A percentile compares a stretch with the other conserved stretches of the same genome.
Conservation (phyloP, 2,113 vertebrate species). For the Neotragus moschatus region DNA sequence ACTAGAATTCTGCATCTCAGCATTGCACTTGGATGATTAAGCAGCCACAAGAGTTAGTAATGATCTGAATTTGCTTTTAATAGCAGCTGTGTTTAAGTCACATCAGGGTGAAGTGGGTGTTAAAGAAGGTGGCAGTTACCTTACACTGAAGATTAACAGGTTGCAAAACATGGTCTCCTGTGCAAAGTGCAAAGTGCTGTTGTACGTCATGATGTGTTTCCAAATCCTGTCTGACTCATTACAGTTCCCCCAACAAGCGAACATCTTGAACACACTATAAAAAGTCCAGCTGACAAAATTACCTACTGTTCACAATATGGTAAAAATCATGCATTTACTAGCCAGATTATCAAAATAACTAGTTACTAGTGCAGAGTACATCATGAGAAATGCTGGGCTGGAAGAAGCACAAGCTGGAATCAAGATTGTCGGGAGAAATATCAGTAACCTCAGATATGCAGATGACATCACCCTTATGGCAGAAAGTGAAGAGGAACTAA, state of each 20-base stretch:
- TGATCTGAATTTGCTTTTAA: slow-evolving; percentile 77
- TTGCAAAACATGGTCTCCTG: not conserved
- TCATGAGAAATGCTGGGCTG: too few species aligned
- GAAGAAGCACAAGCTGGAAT: too few species aligned
- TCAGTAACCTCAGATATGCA: too few species aligned
- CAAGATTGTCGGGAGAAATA: too few species aligned
- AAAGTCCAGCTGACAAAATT: not conserved
- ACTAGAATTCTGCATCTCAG: slow-evolving; percentile 76
- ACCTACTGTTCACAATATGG: not conserved
- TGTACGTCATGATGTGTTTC: not conserved
- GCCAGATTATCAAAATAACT: not conserved
- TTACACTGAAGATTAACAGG: slow-evolving; percentile 63
- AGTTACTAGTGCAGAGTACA: too few species aligned
- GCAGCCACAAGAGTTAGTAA: slow-evolving; percentile 72
- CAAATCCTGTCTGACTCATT: not conserved
- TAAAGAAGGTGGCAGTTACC: slow-evolving; percentile 73
- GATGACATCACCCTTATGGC: too few species aligned
- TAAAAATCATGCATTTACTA: not conserved
- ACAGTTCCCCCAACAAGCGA: not conserved
- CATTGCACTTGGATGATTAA: slow-evolving; percentile 77
- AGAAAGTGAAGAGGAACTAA: too few species aligned
- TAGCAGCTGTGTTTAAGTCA: slow-evolving; percentile 76
- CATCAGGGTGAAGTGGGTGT: slow-evolving; percentile 71
- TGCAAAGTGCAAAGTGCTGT: not conserved
- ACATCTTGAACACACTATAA: not conserved